These are phyloP conservation scores for Meganola albula DNA, from an alignment of 2,888 invertebrate genomes.

Conservation along the genomic window DNA sequence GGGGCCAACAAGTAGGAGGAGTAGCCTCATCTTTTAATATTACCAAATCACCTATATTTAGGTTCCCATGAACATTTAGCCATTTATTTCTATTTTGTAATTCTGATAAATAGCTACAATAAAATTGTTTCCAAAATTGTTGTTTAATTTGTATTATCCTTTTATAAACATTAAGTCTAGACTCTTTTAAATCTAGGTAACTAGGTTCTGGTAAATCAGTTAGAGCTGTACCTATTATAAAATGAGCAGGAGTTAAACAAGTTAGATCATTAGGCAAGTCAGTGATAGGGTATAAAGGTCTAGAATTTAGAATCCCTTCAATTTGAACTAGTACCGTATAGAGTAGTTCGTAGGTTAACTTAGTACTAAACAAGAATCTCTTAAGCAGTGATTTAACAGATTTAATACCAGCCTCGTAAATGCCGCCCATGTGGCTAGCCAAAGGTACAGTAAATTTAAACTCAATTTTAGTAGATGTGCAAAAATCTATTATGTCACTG, in stretches of 20 bases:
- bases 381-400: conserved; percentile 3
- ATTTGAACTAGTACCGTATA: conserved; percentile 2
- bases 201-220: conserved; percentile 6
- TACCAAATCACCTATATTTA: too few relatives aligned
- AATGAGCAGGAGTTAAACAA: conserved; percentile 4
- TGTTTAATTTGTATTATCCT: too few relatives aligned
- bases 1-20: too few relatives aligned
- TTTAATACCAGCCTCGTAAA: conserved; percentile 3
- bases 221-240: conserved; percentile 3
- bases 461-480: background rate
- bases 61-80: too few relatives aligned
- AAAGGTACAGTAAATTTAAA: conserved; percentile 5
- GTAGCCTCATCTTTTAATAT: too few relatives aligned
- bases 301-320: too few relatives aligned
- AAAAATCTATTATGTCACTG: conserved; percentile 6
- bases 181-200: too few relatives aligned
- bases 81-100: too few relatives aligned
- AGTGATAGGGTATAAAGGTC: conserved; percentile 1
- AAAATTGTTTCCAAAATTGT: too few relatives aligned
- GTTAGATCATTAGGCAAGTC: conserved; percentile 3
- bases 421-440: conserved; percentile 6
- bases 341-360: conserved; percentile 4
- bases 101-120: too few relatives aligned
- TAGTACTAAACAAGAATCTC: conserved; percentile 3
- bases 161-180: too few relatives aligned